Evolutionary conservation across 1,140 invertebrate species (phyloP), one percentile per base, ranked within the genome.

Genomic region (Lepidurus arcticus): DNA sequence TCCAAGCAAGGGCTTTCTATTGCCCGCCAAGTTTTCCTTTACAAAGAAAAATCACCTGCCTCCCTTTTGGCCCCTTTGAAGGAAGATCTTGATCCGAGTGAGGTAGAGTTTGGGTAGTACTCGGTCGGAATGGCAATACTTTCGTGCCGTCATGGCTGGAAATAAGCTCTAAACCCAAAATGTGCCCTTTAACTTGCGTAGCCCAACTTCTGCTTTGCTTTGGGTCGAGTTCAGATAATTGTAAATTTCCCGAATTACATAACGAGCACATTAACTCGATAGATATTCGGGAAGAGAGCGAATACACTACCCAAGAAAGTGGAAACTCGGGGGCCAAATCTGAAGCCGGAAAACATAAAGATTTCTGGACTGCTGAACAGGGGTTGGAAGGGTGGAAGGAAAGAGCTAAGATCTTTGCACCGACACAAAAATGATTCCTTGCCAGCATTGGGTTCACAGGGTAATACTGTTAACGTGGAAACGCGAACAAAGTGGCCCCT

Each of bases 181-280:
- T 7, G 16, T 21, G 53, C 21, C 13, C 53, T 65, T 65, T 65
- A 65, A 65, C 53, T 13, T 65, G 16, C 16, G 3, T n/a, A 21
- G 4, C 53, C 21, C 53, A 65, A 65, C 53, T 65, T 65, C 53
- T 13, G 34, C 34, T 34, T 34, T 34, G 34, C 34, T 34, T 34
- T 34, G 34, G 34, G 34, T 34, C 34, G 34, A 34, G 34, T 34
- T 34, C n/a, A 21, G 16, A 65, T 65, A 65, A 65, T 65, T 65
- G 53, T 13, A 65, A 65, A 65, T 65, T 65, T 65, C 53, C 34
- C 53, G 53, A 65, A 65, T 65, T 65, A 65, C 53, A 65, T 65
- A 13, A 65, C 53, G 16, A 16, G 53, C 9, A 21, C 16, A 65
- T 65, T 65, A 21, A 21, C 34, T 34, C 1, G 34, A 34, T 34